These are phyloP conservation scores for Trachelus troglodyta DNA, from an alignment of 2,888 invertebrate species.

Conservation along the genomic window DNA sequence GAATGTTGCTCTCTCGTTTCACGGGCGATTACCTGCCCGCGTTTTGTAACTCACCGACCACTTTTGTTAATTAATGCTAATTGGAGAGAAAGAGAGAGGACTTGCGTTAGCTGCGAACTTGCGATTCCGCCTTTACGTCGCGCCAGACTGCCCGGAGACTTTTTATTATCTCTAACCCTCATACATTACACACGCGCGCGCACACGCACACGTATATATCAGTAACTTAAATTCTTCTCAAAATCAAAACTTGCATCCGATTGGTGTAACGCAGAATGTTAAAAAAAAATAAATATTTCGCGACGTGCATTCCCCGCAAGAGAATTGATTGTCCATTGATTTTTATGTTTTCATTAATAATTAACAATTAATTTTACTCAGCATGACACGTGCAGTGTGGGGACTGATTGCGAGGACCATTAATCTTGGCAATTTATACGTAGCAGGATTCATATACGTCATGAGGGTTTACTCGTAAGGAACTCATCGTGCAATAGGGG, in stretches of 20 bases:
- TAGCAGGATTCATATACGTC: neutral
- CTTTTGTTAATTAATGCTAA: neutral
- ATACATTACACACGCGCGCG: too few relatives aligned
- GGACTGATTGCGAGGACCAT: neutral
- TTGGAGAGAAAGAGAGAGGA: slow-evolving; percentile 14
- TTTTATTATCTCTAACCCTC: neutral
- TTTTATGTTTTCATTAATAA: neutral
- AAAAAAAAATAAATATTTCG: too few relatives aligned
- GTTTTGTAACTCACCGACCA: neutral
- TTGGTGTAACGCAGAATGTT: too few relatives aligned
- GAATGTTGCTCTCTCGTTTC: neutral
- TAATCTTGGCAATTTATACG: neutral
- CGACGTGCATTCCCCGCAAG: too few relatives aligned
- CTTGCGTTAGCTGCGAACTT: neutral
- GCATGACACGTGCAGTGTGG: neutral
- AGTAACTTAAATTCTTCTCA: neutral
- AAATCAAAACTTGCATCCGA: neutral
- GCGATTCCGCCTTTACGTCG: neutral
- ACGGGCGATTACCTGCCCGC: neutral
- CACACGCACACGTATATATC: too few relatives aligned
- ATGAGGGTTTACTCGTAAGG: neutral
- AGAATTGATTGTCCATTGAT: neutral
- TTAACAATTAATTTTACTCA: neutral
- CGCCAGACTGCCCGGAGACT: neutral
- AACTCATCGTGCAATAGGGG: neutral